These are phyloP conservation scores for Saimiri boliviensis DNA, from an alignment of 2,113 vertebrate genomes.

Conservation along the genomic window DNA sequence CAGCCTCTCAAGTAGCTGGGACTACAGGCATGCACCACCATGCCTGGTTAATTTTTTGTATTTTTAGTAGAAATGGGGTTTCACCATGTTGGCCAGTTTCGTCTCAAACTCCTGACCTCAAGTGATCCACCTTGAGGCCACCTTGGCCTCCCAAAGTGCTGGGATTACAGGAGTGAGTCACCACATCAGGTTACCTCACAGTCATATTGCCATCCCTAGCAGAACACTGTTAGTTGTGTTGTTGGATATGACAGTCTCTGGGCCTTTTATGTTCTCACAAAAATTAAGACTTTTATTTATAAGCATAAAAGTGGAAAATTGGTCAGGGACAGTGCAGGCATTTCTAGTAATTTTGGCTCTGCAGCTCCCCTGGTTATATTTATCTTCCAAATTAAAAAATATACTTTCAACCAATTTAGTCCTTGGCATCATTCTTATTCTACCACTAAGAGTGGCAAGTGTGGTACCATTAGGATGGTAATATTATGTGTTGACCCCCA, in stretches of 20 bases:
- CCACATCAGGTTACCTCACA: not conserved
- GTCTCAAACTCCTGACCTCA: too few relatives aligned
- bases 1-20: too few relatives aligned
- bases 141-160: too few relatives aligned
- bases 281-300: conserved; percentile 14
- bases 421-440: conserved; percentile 24
- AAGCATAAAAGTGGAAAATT: conserved; percentile 22
- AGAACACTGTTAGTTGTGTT: not conserved
- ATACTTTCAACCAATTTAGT: conserved; percentile 55
- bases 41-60: too few relatives aligned
- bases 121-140: too few relatives aligned
- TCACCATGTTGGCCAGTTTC: too few relatives aligned
- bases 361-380: not conserved
- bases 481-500: conserved; percentile 50
- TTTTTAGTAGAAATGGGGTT: too few relatives aligned
- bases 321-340: not conserved
- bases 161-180: too few relatives aligned
- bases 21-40: too few relatives aligned
- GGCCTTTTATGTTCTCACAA: not conserved
- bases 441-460: conserved; percentile 10
- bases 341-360: not conserved
- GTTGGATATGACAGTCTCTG: not conserved
- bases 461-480: not conserved
- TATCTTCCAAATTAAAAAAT: conserved; percentile 34
- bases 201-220: not conserved